A percentile compares a stretch with the other conserved stretches of the same genome.
These are phyloP conservation scores for Calliopsis andreniformis DNA, from an alignment of 1,140 invertebrate genomes.

Conservation along the genomic window DNA sequence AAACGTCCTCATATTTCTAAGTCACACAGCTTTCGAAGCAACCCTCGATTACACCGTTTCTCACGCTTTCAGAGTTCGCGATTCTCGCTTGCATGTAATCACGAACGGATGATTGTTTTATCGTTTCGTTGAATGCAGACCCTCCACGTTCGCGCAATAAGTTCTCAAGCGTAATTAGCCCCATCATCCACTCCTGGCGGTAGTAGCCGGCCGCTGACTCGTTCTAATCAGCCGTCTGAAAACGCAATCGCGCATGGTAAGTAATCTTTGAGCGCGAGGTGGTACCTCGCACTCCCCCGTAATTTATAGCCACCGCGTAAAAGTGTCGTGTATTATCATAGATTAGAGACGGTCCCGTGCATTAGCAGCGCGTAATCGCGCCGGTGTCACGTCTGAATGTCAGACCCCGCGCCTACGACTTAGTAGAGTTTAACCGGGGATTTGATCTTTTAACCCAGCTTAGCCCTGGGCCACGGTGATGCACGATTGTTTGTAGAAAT, in stretches of 20 bases:
- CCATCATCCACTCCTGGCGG: not conserved
- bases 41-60: constrained; percentile 12
- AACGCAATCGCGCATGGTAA: not conserved
- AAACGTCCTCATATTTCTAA: no score
- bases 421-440: constrained; percentile 48
- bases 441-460: constrained; percentile 49
- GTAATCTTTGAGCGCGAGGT: not conserved
- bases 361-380: constrained; percentile 26
- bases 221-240: not conserved
- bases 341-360: constrained; percentile 9
- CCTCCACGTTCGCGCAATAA: constrained; percentile 7
- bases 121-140: constrained; percentile 12
- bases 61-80: not conserved
- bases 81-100: constrained; percentile 24
- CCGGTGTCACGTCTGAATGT: constrained; percentile 1
- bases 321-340: constrained; percentile 21
- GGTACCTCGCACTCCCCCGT: no score
- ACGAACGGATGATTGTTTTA: constrained; percentile 27
- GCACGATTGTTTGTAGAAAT: constrained; percentile 62
- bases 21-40: not conserved
- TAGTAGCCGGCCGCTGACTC: not conserved
- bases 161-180: constrained; percentile 26
- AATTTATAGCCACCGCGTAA: constrained; percentile 16
- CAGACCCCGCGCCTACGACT: constrained; percentile 35
- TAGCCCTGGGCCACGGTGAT: constrained; percentile 31